A percentile compares a stretch with the other conserved stretches of the same genome.
phyloP scores from a whole-genome alignment of 2,888 invertebrate species.

The Mechanitis messenoides region DNA sequence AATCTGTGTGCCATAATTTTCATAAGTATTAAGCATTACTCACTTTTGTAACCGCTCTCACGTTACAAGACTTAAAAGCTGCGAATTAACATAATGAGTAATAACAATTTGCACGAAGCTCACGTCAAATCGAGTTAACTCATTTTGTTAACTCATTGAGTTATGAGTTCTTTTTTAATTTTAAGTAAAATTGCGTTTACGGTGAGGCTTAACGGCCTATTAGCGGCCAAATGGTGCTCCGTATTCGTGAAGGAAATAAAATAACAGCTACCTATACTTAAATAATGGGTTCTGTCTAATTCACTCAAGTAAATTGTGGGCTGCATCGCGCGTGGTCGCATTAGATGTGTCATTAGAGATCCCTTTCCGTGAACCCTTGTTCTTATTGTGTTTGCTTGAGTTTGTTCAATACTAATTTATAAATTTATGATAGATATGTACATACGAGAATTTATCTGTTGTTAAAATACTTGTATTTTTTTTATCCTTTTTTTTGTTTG shows the following conservation, averaged over 20 bases:
- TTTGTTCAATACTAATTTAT: conserved; percentile 59
- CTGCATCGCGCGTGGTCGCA: conserved; percentile 56
- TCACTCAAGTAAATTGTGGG: conserved; percentile 69
- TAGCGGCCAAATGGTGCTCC: conserved; percentile 66
- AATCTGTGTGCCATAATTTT: conserved; percentile 43
- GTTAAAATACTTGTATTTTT: too few relatives aligned
- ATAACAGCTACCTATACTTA: conserved; percentile 69
- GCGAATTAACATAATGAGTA: conserved; percentile 68
- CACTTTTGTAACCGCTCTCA: conserved; percentile 33
- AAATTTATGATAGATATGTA: conserved; percentile 34
- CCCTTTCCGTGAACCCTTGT: conserved; percentile 27
- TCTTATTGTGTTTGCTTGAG: conserved; percentile 60
- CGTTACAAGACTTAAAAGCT: conserved; percentile 46
- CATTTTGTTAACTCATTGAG: conserved; percentile 45
- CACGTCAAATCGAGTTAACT: conserved; percentile 61
- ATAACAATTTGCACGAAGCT: conserved; percentile 69
- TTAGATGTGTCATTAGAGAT: conserved; percentile 56
- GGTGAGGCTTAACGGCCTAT: conserved; percentile 54
- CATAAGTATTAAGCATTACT: conserved; percentile 27
- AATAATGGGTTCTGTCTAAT: conserved; percentile 72
- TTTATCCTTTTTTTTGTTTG: too few relatives aligned
- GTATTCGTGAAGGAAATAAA: conserved; percentile 67
- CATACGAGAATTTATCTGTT: too few relatives aligned
- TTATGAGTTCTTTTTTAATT: conserved; percentile 49
- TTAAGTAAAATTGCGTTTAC: conserved; percentile 57